Evolutionary conservation across 64 coral and sea anemone genomes (phyloP).

Genomic region (Montipora cactus): DNA sequence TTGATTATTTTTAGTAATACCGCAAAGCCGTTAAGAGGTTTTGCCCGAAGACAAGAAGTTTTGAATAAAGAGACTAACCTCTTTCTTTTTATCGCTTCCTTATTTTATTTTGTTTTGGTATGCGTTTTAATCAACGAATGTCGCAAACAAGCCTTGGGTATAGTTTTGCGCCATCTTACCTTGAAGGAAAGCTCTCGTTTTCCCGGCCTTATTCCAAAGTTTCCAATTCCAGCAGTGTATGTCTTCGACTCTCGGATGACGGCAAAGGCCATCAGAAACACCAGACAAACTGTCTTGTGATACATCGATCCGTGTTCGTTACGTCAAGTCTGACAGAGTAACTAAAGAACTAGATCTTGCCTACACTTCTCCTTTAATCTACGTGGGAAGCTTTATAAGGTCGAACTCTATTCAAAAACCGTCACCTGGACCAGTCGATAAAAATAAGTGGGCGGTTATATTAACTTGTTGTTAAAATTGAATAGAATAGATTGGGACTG

Average conservation of each 20-base stretch:
- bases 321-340: no score
- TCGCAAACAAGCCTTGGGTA: neutral
- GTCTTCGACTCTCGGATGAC: neutral
- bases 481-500: no score
- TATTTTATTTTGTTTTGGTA: neutral
- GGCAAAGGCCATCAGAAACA: neutral
- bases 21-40: no score
- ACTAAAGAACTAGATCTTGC: no score
- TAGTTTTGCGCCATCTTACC: neutral
- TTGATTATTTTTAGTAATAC: no score
- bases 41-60: no score
- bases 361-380: no score
- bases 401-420: no score
- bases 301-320: neutral
- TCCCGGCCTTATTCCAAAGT: neutral
- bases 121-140: neutral
- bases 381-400: no score
- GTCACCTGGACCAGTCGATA: no score
- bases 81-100: neutral
- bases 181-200: neutral
- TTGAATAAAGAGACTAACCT: neutral
- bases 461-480: no score
- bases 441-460: no score
- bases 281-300: neutral
- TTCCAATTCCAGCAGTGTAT: constrained; percentile 31